These are phyloP conservation scores for Heteronetta atricapilla DNA, from an alignment of 2,113 vertebrate species.

Conservation along the genomic window DNA sequence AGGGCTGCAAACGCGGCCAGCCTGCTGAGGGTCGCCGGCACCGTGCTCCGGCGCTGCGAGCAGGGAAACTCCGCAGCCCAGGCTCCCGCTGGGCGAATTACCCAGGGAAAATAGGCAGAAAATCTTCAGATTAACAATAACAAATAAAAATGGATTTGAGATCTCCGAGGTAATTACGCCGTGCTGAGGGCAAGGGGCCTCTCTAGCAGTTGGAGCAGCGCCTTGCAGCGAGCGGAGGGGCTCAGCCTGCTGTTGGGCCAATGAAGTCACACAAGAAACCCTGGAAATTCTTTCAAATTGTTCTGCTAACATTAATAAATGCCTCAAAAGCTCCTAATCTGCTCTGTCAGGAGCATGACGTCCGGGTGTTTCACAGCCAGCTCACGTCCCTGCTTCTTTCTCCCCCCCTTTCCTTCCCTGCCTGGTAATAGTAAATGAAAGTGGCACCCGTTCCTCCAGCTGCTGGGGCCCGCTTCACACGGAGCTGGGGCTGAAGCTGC, in stretches of 20 bases:
- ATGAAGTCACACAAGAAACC: conserved; percentile 50
- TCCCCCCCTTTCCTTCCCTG: conserved; percentile 9
- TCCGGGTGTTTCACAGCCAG: conserved; percentile 48
- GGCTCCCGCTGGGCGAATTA: conserved; percentile 59
- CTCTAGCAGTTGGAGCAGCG: conserved; percentile 24
- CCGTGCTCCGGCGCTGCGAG: neutral
- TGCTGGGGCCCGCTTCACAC: neutral
- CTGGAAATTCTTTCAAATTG: conserved; percentile 70
- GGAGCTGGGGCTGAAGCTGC: neutral
- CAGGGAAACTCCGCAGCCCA: conserved; percentile 15
- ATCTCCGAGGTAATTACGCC: conserved; percentile 57
- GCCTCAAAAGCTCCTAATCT: conserved; percentile 69
- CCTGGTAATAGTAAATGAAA: conserved; percentile 55
- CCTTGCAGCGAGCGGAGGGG: neutral
- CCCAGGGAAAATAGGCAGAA: conserved; percentile 73
- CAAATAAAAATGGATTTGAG: conserved; percentile 73
- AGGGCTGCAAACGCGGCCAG: neutral
- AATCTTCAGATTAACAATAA: conserved; percentile 72
- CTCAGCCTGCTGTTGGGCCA: conserved; percentile 49
- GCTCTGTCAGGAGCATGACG: conserved; percentile 69
- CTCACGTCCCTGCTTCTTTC: conserved; percentile 51
- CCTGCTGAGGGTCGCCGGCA: conserved; percentile 30
- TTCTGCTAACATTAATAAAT: conserved; percentile 74
- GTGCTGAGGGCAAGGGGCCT: conserved; percentile 67
- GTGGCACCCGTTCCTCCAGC: neutral